These are phyloP conservation scores for Rhogogaster chlorosoma DNA, from an alignment of 2,888 invertebrate species.

Conservation along the genomic window DNA sequence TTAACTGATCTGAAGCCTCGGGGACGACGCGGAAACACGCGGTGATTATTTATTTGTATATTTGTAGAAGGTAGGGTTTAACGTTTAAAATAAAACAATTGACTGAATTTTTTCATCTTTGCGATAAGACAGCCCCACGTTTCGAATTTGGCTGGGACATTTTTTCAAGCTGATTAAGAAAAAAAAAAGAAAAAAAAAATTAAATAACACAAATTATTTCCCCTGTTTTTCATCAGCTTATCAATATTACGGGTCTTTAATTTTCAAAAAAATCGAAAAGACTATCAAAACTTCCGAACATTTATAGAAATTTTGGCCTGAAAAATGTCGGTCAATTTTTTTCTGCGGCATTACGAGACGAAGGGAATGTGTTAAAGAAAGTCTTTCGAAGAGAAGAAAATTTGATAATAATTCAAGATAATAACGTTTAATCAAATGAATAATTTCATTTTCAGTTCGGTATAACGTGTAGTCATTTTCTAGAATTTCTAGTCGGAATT, in stretches of 20 bases:
- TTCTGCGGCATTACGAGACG: neutral
- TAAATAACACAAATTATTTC: neutral
- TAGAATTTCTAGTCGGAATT: slow-evolving; percentile 38
- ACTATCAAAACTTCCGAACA: neutral
- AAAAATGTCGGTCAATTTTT: slow-evolving; percentile 8
- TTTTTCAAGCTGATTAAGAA: neutral
- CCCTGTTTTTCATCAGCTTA: neutral
- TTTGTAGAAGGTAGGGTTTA: neutral
- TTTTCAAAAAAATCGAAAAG: neutral
- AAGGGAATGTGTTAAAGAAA: neutral
- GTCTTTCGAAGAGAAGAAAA: neutral
- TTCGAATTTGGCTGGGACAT: neutral
- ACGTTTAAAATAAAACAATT: slow-evolving; percentile 8
- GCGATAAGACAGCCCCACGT: neutral
- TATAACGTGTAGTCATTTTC: neutral
- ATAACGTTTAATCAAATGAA: slow-evolving; percentile 39
- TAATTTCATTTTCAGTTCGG: neutral
- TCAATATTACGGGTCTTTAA: neutral
- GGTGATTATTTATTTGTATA: slow-evolving; percentile 35
- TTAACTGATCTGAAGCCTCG: slow-evolving; percentile 77
- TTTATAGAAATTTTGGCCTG: neutral
- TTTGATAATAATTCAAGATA: slow-evolving; percentile 51
- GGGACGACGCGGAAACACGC: neutral
- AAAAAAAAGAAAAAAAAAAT: neutral
- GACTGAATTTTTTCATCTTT: slow-evolving; percentile 44